Evolutionary conservation across 2,888 invertebrate genomes (phyloP).

Genomic region (Noctua pronuba): DNA sequence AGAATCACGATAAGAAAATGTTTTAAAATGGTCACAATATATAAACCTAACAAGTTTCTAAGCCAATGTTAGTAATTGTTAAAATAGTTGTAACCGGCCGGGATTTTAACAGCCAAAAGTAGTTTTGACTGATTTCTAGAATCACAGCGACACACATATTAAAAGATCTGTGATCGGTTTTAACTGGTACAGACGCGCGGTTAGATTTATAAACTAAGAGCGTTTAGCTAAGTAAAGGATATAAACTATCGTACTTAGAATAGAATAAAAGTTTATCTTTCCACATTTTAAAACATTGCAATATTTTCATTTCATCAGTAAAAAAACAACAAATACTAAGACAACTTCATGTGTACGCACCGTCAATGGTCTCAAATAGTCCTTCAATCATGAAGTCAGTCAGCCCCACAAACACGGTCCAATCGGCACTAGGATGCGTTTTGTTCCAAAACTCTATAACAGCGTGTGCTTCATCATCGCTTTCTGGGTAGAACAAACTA

Average conservation of each 20-base stretch:
- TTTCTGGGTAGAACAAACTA: slow-evolving; percentile 78
- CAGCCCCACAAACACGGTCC: slow-evolving; percentile 73
- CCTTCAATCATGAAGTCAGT: slow-evolving; percentile 61
- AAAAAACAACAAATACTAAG: slow-evolving; percentile 26
- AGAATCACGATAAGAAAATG: neutral
- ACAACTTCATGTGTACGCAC: neutral
- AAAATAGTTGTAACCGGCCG: too few species aligned
- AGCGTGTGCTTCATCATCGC: slow-evolving; percentile 72
- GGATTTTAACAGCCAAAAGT: too few species aligned
- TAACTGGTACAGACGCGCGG: too few species aligned
- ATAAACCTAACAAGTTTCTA: too few species aligned
- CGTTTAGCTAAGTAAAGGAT: too few species aligned
- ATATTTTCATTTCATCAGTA: neutral
- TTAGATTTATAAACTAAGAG: too few species aligned
- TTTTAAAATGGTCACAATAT: too few species aligned
- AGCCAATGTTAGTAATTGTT: too few species aligned
- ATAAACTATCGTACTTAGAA: neutral
- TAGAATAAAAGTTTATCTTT: neutral
- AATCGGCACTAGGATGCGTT: slow-evolving; percentile 62
- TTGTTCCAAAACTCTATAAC: slow-evolving; percentile 71
- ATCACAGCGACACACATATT: too few species aligned
- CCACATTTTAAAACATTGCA: neutral
- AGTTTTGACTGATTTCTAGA: too few species aligned
- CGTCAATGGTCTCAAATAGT: slow-evolving; percentile 19
- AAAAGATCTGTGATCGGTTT: too few species aligned